These are phyloP conservation scores for Drosophila parvula DNA, from an alignment of 1,140 invertebrate species.

Conservation along the genomic window DNA sequence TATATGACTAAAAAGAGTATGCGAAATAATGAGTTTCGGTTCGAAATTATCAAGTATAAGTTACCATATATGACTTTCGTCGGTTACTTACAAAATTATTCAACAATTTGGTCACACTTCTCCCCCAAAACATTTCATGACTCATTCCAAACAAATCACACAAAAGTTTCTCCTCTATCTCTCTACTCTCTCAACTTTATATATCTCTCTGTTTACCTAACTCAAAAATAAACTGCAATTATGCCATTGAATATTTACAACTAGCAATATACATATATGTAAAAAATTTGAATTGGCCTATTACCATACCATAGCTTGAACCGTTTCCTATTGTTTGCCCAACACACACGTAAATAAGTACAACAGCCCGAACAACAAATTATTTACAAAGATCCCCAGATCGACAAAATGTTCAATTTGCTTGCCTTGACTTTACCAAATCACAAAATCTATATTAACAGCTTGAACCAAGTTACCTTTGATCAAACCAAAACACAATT, in stretches of 20 bases:
- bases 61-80: conserved; percentile 18
- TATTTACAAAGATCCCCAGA: conserved; percentile 41
- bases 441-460: conserved; percentile 46
- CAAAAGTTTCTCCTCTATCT: conserved; percentile 33
- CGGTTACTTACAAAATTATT: conserved; percentile 33
- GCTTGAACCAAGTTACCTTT: conserved; percentile 49
- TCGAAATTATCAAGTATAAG: conserved; percentile 31
- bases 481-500: conserved; percentile 56
- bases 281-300: conserved; percentile 44
- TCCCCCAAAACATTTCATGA: conserved; percentile 44
- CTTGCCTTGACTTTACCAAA: conserved; percentile 54
- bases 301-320: conserved; percentile 38
- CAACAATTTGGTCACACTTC: conserved; percentile 60
- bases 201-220: conserved; percentile 19
- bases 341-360: conserved; percentile 33
- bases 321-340: conserved; percentile 51
- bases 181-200: conserved; percentile 8
- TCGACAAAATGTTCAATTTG: conserved; percentile 53
- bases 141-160: conserved; percentile 46
- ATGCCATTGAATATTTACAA: conserved; percentile 35
- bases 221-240: conserved; percentile 46
- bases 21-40: conserved; percentile 31
- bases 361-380: conserved; percentile 25
- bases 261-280: conserved; percentile 39
- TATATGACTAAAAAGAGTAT: conserved; percentile 33